Base-by-base conservation (phyloP, 2,888 invertebrate species). In the Glyphotaelius pellucidus region DNA sequence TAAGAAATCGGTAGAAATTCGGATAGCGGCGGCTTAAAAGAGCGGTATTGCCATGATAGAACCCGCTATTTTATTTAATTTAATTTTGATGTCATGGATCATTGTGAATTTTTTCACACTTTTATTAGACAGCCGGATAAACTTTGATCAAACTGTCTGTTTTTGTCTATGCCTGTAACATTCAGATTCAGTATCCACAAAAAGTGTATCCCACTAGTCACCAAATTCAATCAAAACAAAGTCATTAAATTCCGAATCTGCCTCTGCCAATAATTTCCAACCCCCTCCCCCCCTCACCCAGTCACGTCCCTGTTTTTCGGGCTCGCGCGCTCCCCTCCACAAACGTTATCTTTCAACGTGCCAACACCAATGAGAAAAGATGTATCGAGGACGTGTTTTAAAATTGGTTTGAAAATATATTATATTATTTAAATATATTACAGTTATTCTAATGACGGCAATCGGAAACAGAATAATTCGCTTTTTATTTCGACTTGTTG, bases 251-350 rank as follows among this genome's bases (percentile, higher is more conserved):
- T 67, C 25, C 67, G 25, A 67, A 67, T 67, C 25, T 67, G 67
- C 7, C 67, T 2, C 67, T 67, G 67, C 67, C 67, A 67, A 67
- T 67, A 67, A 67, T 67, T 67, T 67, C 67, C 25, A 19, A 1
- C 25, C 25, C 25, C 67, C 25, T 9, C 7, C 11, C 31, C 67
- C 2, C 67, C 15, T 19, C 67, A 1, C 7, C 4, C 67, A n/a
- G 67, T 67, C 67, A 81, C 81, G 81, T 81, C 81, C 14, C 81
- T 81, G 81, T 81, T 81, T 81, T 81, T 81, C 81, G 30, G 31
- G 32, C 19, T 12, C 31, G 31, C 32, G 4, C 32, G 38, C 9
- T 31, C 81, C 81, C 81, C 14, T 31, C 32, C 81, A 32, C 31
- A 14, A 67, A 15, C 32, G 81, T 81, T 81, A 81, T 81, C 81